Base-by-base conservation (phyloP, 2,888 invertebrate genomes). In the Xestia sexstrigata region DNA sequence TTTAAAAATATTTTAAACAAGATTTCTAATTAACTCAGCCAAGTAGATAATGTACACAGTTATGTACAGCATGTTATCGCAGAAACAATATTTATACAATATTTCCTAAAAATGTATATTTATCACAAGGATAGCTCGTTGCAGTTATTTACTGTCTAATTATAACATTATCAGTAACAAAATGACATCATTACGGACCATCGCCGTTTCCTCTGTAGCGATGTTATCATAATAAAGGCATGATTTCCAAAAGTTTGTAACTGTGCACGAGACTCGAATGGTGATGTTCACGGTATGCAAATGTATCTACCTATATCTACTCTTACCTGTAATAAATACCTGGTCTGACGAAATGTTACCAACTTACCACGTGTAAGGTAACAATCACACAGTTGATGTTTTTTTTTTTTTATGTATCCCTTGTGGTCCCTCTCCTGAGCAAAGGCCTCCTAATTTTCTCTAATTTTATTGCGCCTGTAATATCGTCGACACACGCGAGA, bases 121-220 rank as follows among this genome's bases (percentile, higher is more conserved):
- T 83, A 86, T 83, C 49, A 79, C 74, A 76, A 86, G 74, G 78
- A 81, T 84, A 85, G 79, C 81, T 66, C 58, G 80, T 70, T 76
- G 80, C 89, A 91, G 90, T 90, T 90, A 89, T 90, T 91, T 90
- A 87, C 88, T 82, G 88, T 88, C 86, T 90, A 90, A 88, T 89
- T 90, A 89, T 86, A 88, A 87, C 89, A 91, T 91, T 92, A 93
- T 91, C 91, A 88, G 89, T 88, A 78, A 86, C 90, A 85, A 90
- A 91, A 92, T 91, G 92, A 91, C 91, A 89, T 92, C 92, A 92
- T 93, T 92, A 91, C 83, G 86, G 84, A 86, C 83, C 85, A 87
- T 83, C 85, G 85, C 76, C 88, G 87, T 90, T 92, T 92, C 91
- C 92, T 91, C 86, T 81, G 85, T 83, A 85, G 85, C 84, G 76